phyloP scores from a whole-genome alignment of 2,888 invertebrate genomes.

The Microdon myrmicae region DNA sequence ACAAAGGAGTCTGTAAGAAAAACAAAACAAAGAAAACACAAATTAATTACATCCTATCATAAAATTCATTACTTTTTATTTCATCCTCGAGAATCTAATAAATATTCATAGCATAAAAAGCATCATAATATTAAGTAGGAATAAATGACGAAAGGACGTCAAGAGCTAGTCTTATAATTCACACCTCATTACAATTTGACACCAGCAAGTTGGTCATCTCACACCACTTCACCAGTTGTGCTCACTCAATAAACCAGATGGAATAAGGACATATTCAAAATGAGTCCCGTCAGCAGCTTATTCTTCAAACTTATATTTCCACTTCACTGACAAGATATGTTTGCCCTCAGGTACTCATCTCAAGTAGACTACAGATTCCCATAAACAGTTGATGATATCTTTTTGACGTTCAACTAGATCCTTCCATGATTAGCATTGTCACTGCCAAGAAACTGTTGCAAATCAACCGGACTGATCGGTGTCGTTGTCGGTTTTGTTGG shows the following conservation, averaged over 20 bases:
- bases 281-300: too few species aligned
- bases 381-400: slow-evolving; percentile 14
- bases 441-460: slow-evolving; percentile 20
- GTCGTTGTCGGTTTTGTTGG: slow-evolving; percentile 31
- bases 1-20: slow-evolving; percentile 94
- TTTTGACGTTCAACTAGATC: slow-evolving; percentile 22
- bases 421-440: slow-evolving; percentile 35
- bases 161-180: slow-evolving; percentile 23
- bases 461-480: slow-evolving; percentile 26
- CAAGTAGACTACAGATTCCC: slow-evolving; percentile 28
- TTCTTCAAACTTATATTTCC: slow-evolving; percentile 7
- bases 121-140: slow-evolving; percentile 15
- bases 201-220: slow-evolving; percentile 3
- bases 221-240: slow-evolving; percentile 5
- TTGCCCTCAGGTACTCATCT: slow-evolving; percentile 18
- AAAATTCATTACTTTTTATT: slow-evolving; percentile 32
- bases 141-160: neutral
- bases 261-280: slow-evolving; percentile 19
- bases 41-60: slow-evolving; percentile 32
- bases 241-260: slow-evolving; percentile 30
- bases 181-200: slow-evolving; percentile 39
- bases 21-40: slow-evolving; percentile 15
- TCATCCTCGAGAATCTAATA: slow-evolving; percentile 26
- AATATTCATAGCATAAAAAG: slow-evolving; percentile 37
- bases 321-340: slow-evolving; percentile 34